Conservation (phyloP, 2,888 invertebrate genomes). For the Drosophila acutilabella region DNA sequence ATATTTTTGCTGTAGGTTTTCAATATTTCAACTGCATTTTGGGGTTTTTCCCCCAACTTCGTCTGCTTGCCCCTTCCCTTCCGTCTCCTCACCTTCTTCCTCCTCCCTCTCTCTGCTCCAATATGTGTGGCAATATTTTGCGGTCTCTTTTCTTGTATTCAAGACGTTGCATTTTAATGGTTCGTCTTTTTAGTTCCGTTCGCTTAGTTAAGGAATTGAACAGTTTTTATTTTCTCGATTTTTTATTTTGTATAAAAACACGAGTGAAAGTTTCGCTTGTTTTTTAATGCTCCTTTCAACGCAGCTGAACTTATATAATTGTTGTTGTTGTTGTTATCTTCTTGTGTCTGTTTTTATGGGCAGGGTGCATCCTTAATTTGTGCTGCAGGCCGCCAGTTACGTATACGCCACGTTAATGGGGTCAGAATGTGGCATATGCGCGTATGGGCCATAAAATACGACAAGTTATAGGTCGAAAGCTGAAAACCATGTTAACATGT, state of each 20-base stretch:
- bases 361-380: conserved; percentile 52
- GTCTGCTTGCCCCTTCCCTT: neutral
- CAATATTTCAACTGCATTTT: conserved; percentile 49
- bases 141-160: conserved; percentile 31
- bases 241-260: conserved; percentile 2
- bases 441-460: conserved; percentile 6
- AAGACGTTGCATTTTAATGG: conserved; percentile 59
- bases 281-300: conserved; percentile 59
- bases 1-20: conserved; percentile 5
- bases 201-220: conserved; percentile 63
- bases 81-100: too few relatives aligned
- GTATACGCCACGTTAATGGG: conserved; percentile 56
- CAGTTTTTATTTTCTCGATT: conserved; percentile 4
- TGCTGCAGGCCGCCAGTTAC: conserved; percentile 44
- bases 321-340: conserved; percentile 1
- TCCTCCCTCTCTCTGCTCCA: neutral
- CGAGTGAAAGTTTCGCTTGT: conserved; percentile 63
- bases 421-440: conserved; percentile 31
- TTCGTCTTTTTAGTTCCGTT: conserved; percentile 58
- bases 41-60: conserved; percentile 47
- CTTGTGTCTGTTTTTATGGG: conserved; percentile 11
- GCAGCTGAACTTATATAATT: conserved; percentile 46
- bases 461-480: conserved; percentile 9
- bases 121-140: conserved; percentile 49
- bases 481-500: neutral